phyloP scores from a whole-genome alignment of 2,888 invertebrate species.

The Cheilosia vernalis region DNA sequence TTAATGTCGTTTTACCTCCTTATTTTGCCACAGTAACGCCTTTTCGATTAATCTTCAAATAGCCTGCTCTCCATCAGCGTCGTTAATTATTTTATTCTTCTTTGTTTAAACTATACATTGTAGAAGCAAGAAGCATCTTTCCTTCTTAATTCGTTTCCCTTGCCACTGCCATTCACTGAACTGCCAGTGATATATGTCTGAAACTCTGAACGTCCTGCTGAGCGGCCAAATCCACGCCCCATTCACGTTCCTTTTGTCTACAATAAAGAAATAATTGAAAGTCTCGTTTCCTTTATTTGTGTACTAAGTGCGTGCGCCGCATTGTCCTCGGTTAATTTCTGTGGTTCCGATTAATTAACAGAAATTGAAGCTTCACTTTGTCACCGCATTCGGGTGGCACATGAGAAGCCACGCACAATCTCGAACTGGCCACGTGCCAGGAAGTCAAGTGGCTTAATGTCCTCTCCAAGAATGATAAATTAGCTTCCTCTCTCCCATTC shows the following conservation, averaged over 20 bases:
- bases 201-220: background rate
- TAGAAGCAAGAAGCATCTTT: background rate
- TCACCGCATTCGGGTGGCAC: constrained; percentile 36
- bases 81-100: background rate
- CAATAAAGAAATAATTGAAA: constrained; percentile 64
- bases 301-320: constrained; percentile 50
- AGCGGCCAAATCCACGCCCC: constrained; percentile 38
- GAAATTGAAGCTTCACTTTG: constrained; percentile 65
- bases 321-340: constrained; percentile 74
- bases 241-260: background rate
- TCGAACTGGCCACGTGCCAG: constrained; percentile 65
- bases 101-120: background rate
- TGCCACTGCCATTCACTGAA: background rate
- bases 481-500: constrained; percentile 64
- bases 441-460: constrained; percentile 75
- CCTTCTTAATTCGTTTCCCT: background rate
- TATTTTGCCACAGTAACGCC: no score
- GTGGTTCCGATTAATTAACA: constrained; percentile 75
- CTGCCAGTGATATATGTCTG: constrained; percentile 18
- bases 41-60: no score
- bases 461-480: constrained; percentile 69
- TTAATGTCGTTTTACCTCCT: no score
- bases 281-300: constrained; percentile 40
- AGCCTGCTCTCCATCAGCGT: no score
- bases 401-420: constrained; percentile 31